Base-by-base conservation (phyloP, 2,797 vertebrate genomes). In the Pampus argenteus region DNA sequence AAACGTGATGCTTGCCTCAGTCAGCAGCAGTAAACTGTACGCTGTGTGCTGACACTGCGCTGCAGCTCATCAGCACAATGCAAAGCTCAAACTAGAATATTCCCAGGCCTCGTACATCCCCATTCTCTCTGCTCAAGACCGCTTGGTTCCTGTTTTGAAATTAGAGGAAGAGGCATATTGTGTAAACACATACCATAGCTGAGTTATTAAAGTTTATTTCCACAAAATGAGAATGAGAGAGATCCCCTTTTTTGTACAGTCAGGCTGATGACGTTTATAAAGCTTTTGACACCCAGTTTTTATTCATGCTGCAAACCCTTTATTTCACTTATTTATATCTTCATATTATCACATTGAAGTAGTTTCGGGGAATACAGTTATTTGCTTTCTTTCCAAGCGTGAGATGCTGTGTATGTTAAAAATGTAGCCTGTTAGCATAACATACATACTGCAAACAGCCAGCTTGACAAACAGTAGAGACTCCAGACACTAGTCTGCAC, bases 81-180 rank as follows among this genome's bases (percentile, higher is more conserved):
- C 66, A 59, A 65, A 55, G 40, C 71, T 81, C 55, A 50, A 68
- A 78, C 72, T 62, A 68, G 85, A 86, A 88, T 76, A 87, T 90
- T 91, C 84, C 63, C 22, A n/a, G 9, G 38, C 42, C 7, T 38
- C 20, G 38, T 20, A 42, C 17, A 31, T 25, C 68, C 55, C 67
- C 65, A 68, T 87, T 88, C 78, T 70, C 79, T 78, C 65, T 64
- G 83, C n/a, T 86, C 79, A 79, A 78, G 62, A 85, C 49, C 23
- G 44, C 49, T 78, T 67, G 42, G 77, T 91, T 90, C 85, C 86
- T 86, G 81, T 90, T 87, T 89, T 71, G 56, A 80, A 79, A 78
- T 82, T 40, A 74, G 74, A 80, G 82, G 81, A 89, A 87, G 75
- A 84, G 72, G 52, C 47, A 45, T 34, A 67, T 73, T 86, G 78